These are phyloP conservation scores for Kryptolebias marmoratus DNA, from an alignment of 2,113 vertebrate species.

Conservation along the genomic window DNA sequence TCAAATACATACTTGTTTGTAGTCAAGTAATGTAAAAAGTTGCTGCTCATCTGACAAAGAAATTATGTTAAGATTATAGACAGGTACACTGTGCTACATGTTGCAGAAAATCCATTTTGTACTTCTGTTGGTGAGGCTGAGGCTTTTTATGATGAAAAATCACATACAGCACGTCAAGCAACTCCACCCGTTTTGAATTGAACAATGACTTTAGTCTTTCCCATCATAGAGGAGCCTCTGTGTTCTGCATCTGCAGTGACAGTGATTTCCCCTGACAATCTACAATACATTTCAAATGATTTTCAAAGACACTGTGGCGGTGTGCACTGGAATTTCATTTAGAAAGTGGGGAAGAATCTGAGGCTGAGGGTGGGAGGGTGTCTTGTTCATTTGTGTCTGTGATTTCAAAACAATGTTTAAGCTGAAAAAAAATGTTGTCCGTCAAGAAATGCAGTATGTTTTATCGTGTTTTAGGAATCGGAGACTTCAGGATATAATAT, in stretches of 20 bases:
- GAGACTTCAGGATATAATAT: neutral
- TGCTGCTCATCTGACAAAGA: neutral
- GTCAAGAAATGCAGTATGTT: neutral
- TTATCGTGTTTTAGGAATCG: neutral
- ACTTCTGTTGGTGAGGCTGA: conserved; percentile 10
- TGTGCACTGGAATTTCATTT: neutral
- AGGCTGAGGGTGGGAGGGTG: neutral
- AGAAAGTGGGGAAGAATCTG: neutral
- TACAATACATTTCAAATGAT: conserved; percentile 23
- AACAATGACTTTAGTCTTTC: conserved; percentile 38
- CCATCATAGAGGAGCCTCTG: conserved; percentile 21
- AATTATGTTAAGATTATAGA: neutral
- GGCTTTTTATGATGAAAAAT: conserved; percentile 17
- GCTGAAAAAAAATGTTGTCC: neutral
- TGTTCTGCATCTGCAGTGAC: conserved; percentile 24
- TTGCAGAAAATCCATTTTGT: conserved; percentile 18
- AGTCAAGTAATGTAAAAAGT: neutral
- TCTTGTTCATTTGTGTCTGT: neutral
- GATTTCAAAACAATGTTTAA: conserved; percentile 4
- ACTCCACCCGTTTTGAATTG: conserved; percentile 19
- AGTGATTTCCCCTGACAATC: conserved; percentile 59
- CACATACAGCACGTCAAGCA: conserved; percentile 35
- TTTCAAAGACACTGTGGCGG: conserved; percentile 11
- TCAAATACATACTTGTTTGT: neutral
- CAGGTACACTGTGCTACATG: conserved; percentile 3